Base-by-base conservation (phyloP, 2,888 invertebrate species). In the Aradus depressus region DNA sequence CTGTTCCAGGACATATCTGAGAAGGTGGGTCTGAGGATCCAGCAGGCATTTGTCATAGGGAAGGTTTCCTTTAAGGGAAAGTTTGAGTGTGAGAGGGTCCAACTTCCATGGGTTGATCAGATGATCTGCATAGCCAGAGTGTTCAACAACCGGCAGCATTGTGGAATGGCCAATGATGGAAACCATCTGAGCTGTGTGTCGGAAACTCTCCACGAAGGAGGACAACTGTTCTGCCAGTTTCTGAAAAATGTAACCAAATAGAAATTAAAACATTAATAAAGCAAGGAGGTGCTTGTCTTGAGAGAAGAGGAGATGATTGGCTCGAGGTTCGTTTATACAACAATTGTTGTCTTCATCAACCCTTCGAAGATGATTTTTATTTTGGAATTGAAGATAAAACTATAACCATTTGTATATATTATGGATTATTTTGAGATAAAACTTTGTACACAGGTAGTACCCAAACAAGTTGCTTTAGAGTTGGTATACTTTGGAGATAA, bases 141-240 rank as follows among this genome's bases (percentile, higher is more conserved):
- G 89, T 61, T 95, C 93, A 0, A 95, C 91, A 14, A 96, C 87
- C 0, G 96, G 96, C 44, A 92, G 69, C 84, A 96, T 86, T 64
- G 85, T 81, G 0, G 88, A 80, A 61, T 92, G 85, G 1, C 90
- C 90, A 58, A 88, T 81, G 50, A 93, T 87, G 0, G 93, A 87
- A 1, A 95, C 88, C 89, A 96, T 95, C 72, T 96, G 93, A 0
- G 95, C 93, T 54, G 89, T 85, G 12, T 85, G 81, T 58, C 89
- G 80, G 67, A 96, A 96, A 68, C 90, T 90, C 65, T 93, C 90
- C 3, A 93, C 84, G 68, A 92, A 92, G 64, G 81, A 81, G 2
- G 89, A 84, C 64, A 96, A 75, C 22, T 92, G 68, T 64, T 82
- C 80, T 26, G 91, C 85, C 38, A 96, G 70, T 75, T 86, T 84